Base-by-base conservation (phyloP, 2,113 vertebrate genomes). In the Vanacampus margaritifer region DNA sequence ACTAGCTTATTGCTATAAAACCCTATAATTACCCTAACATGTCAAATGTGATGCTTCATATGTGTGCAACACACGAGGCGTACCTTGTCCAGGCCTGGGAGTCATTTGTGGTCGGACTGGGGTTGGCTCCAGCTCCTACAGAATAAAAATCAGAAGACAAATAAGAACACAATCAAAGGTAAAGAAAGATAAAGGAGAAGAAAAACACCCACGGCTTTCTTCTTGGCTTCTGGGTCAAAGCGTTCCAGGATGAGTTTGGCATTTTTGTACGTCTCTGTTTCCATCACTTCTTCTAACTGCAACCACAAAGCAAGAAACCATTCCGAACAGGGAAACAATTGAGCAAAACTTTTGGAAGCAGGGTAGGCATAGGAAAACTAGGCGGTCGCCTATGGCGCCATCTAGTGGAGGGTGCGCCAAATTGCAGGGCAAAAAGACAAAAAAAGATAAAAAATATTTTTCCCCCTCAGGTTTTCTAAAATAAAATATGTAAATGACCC, bases 201-300 rank as follows among this genome's bases (percentile, higher is more conserved):
- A 19, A 14, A 14, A 1, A 66, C 35, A 86, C 90, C 89, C 89
- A 98, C 96, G 85, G 92, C 92, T 90, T 92, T 89, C 85, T 89
- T 96, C 87, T 93, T 95, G 17, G 95, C 93, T 13, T 95, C 95
- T 35, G 95, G 94, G 90, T 98, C 95, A 80, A 99, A 99, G 46
- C 95, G 94, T 87, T 99, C 97, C 80, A 99, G 92, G 78, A 99
- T 99, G 87, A 97, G 83, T 87, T 99, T 98, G 73, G 97, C 97
- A 19, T 92, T 96, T 89, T 98, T 99, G 76, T 99, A 98, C 0
- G 96, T 98, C 90, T 99, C 96, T 2, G 93, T 99, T 89, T 99
- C 97, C 96, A 98, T 99, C 75, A 99, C 97, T 80, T 99, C 95
- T 81, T 99, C 96, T 85, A 99, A 94, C 97, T 99, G 75, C 11